Evolutionary conservation across 2,113 vertebrate genomes (phyloP).

Genomic region (Zeus faber): DNA sequence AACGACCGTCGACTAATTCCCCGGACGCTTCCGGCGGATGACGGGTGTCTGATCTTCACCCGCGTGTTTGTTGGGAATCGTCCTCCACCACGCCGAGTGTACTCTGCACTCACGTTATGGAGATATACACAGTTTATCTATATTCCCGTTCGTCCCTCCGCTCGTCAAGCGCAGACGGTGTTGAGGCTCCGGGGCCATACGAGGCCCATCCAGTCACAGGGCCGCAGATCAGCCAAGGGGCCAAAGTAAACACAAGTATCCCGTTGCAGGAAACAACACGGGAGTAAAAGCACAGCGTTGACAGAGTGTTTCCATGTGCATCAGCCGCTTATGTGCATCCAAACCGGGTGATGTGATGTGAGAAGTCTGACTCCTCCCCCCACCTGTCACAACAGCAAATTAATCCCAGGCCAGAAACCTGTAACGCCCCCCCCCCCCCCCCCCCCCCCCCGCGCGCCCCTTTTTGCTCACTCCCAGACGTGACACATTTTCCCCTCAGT

Average conservation of each 20-base stretch:
- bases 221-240: constrained; percentile 27
- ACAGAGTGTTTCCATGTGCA: constrained; percentile 58
- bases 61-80: too few relatives aligned
- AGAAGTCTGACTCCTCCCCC: not conserved
- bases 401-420: constrained; percentile 51
- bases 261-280: constrained; percentile 50
- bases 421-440: not conserved
- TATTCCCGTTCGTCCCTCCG: too few relatives aligned
- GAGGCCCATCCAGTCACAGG: too few relatives aligned
- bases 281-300: constrained; percentile 52
- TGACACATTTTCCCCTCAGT: constrained; percentile 61
- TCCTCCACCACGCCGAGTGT: too few relatives aligned
- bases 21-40: too few relatives aligned
- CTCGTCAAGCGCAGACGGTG: too few relatives aligned
- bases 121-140: too few relatives aligned
- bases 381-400: constrained; percentile 67
- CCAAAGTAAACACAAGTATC: constrained; percentile 26
- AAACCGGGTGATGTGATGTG: not conserved
- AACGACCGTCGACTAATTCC: too few relatives aligned
- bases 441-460: constrained; percentile 21
- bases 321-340: constrained; percentile 39
- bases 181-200: too few relatives aligned
- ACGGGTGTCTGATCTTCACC: too few relatives aligned
- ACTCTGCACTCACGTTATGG: too few relatives aligned
- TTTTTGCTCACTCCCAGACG: constrained; percentile 52